These are phyloP conservation scores for Tachypleus tridentatus DNA, from an alignment of 1,140 invertebrate species.

Conservation along the genomic window DNA sequence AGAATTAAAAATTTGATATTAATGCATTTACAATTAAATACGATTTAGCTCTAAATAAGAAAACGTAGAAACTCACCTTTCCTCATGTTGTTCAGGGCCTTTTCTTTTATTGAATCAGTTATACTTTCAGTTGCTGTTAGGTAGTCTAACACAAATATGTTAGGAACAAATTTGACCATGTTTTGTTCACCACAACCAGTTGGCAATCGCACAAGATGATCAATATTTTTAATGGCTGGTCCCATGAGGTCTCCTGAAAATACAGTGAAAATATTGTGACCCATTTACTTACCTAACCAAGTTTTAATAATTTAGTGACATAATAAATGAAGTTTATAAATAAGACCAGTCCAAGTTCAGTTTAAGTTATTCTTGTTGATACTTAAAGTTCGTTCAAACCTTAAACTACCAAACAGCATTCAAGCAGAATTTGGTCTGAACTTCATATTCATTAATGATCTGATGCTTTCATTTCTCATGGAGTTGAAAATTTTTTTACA, in stretches of 20 bases:
- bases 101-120: constrained; percentile 37
- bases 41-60: background rate
- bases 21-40: background rate
- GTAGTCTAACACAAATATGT: constrained; percentile 54
- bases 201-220: constrained; percentile 35
- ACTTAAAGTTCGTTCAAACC: too few species aligned
- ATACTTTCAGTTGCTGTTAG: constrained; percentile 39
- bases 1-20: background rate
- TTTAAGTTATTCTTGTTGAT: too few species aligned
- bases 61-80: constrained; percentile 38
- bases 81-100: constrained; percentile 50
- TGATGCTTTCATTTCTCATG: too few species aligned
- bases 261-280: background rate
- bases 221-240: constrained; percentile 25
- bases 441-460: too few species aligned
- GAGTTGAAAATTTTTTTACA: too few species aligned
- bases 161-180: constrained; percentile 64
- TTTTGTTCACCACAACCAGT: constrained; percentile 68
- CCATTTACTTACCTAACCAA: background rate
- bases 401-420: too few species aligned
- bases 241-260: constrained; percentile 44
- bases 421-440: too few species aligned
- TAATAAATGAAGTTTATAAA: too few species aligned
- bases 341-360: too few species aligned
- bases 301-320: too few species aligned